Base-by-base conservation (phyloP, 2,888 invertebrate species). In the Ophion ellenae region DNA sequence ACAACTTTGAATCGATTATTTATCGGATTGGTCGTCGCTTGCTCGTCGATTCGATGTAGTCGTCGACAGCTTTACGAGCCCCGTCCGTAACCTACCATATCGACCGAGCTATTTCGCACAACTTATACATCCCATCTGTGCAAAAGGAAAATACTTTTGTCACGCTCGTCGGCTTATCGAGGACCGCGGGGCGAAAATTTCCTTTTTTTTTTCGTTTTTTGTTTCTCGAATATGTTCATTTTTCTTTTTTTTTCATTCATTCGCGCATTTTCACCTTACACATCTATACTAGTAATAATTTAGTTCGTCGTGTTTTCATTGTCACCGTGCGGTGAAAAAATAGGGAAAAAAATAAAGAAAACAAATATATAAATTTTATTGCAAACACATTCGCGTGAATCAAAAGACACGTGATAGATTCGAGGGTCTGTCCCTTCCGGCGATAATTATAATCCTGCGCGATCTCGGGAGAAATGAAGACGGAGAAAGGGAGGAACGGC, bases 31-130 rank as follows among this genome's bases (percentile, higher is more conserved):
- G 78, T 83, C 82, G 77, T 71, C 67, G 66, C 71, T 57, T 79
- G 59, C 73, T 73, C 83, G 78, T 83, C 83, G 78, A 83, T 83
- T 83, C 83, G 83, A 83, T 78, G 78, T 78, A 78, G 73, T 53
- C 83, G 83, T 83, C 73, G 83, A 83, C 83, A 83, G 78, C 73
- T 78, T 83, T 83, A 83, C 78, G 83, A 83, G 78, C 28, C 59
- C 53, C 20, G 77, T 66, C 66, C 61, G 70, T 70, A 78, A 28
- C 28, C 61, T 59, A 61, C 78, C 70, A 61, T 79, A 79, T 70
- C 78, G 61, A 63, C 78, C 32, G 63, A n/a, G 40, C 78, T 79
- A 79, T 79, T 28, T 79, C 59, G 28, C 78, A 79, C 64, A 45
- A 69, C 24, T 53, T 69, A 59, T 69, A 45, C 47, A 17, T 53